Conservation (phyloP, 2,797 vertebrate genomes). For the Sibirionetta formosa region DNA sequence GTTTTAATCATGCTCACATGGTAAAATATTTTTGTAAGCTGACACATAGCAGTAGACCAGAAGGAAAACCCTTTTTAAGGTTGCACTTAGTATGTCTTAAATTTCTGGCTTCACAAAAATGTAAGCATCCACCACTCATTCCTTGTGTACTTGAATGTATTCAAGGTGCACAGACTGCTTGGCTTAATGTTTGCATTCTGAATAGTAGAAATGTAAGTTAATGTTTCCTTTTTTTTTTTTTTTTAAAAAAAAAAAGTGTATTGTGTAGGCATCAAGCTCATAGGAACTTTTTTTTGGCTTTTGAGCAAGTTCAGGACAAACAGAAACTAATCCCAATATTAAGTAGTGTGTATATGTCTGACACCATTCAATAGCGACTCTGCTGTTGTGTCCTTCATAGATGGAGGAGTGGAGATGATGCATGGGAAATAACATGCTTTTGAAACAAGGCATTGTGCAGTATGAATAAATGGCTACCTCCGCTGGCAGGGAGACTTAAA, state of each 20-base stretch:
- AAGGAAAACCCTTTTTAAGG: not conserved
- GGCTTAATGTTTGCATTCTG: not conserved
- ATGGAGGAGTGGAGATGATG: not conserved
- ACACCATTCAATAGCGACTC: not conserved
- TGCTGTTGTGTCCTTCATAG: not conserved
- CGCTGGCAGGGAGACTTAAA: not conserved
- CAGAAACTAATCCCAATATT: not conserved
- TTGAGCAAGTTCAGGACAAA: not conserved
- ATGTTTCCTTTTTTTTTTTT: not conserved
- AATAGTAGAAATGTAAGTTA: not conserved
- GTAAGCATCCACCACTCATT: not conserved
- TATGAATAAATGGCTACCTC: slow-evolving; percentile 33
- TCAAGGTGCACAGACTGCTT: not conserved
- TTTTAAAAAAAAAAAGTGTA: not conserved
- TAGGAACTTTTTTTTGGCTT: not conserved
- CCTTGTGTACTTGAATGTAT: not conserved
- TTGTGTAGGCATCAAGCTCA: not conserved
- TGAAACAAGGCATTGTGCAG: not conserved
- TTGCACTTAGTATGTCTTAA: no score
- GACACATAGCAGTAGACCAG: not conserved
- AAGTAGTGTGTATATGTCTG: not conserved
- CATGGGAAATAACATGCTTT: not conserved
- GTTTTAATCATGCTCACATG: not conserved
- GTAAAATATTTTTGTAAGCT: not conserved
- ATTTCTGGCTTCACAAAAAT: not conserved